phyloP scores from a whole-genome alignment of 2,888 invertebrate species.

The Leptopilina syphax region DNA sequence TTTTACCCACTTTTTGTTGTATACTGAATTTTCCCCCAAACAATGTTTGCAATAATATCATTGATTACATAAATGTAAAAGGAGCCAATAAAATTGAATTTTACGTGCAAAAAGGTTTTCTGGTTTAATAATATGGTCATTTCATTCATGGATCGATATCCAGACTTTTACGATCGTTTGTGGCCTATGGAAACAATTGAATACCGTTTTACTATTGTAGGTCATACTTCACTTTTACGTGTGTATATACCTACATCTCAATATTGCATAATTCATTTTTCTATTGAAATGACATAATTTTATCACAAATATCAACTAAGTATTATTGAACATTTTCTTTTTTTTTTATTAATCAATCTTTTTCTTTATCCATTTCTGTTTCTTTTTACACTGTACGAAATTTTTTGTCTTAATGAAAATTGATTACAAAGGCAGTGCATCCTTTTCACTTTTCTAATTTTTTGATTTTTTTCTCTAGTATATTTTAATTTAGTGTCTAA shows the following conservation, averaged over 20 bases:
- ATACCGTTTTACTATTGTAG: slow-evolving; percentile 21
- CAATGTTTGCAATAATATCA: neutral
- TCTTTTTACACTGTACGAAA: neutral
- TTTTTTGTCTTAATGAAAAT: too few relatives aligned
- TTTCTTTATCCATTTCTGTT: neutral
- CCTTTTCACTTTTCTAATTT: too few relatives aligned
- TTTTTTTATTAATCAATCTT: too few relatives aligned
- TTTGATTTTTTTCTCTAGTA: too few relatives aligned
- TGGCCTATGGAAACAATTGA: slow-evolving; percentile 17
- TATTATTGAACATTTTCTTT: neutral
- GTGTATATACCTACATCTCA: neutral
- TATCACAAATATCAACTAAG: neutral
- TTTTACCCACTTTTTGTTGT: too few relatives aligned
- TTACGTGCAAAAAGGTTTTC: neutral
- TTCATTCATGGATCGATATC: slow-evolving; percentile 16
- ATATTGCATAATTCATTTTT: slow-evolving; percentile 1
- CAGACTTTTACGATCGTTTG: slow-evolving; percentile 19
- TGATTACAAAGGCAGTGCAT: too few relatives aligned
- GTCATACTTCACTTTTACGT: slow-evolving; percentile 9
- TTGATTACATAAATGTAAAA: neutral
- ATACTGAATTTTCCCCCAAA: neutral
- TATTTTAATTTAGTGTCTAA: too few relatives aligned
- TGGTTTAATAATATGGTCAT: neutral
- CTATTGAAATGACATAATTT: slow-evolving; percentile 5
- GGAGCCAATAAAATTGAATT: neutral